These are phyloP conservation scores for Drosophila leonis DNA, from an alignment of 2,888 invertebrate genomes.

Conservation along the genomic window DNA sequence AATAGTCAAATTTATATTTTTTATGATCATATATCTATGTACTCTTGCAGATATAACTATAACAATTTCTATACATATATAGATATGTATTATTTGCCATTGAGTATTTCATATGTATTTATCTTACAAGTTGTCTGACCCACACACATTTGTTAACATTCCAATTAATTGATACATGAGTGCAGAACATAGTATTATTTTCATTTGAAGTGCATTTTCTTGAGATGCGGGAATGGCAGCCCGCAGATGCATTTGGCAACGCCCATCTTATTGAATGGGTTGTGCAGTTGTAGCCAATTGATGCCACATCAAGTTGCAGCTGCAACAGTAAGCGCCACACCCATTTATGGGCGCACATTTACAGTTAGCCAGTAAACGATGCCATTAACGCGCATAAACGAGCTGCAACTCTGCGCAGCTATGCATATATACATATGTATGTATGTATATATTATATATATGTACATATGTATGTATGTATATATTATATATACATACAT, in stretches of 20 bases:
- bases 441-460: slow-evolving; percentile 2
- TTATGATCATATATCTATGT: not conserved
- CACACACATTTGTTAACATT: not conserved
- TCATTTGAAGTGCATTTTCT: not conserved
- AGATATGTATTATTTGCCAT: too few relatives aligned
- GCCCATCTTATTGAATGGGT: slow-evolving; percentile 47
- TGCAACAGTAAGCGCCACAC: slow-evolving; percentile 60
- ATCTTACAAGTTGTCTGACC: not conserved
- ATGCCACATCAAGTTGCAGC: slow-evolving; percentile 47
- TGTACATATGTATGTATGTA: slow-evolving; percentile 7
- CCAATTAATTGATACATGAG: not conserved
- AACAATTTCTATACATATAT: not conserved
- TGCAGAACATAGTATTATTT: not conserved
- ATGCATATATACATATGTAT: slow-evolving; percentile 17
- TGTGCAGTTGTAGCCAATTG: slow-evolving; percentile 27
- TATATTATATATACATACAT: not conserved
- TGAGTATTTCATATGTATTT: not conserved
- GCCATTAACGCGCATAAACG: slow-evolving; percentile 80
- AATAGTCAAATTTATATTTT: not conserved
- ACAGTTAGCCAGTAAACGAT: slow-evolving; percentile 81
- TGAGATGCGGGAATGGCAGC: slow-evolving; percentile 7
- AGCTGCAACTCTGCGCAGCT: slow-evolving; percentile 64
- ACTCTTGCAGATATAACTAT: not conserved
- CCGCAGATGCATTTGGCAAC: slow-evolving; percentile 47
- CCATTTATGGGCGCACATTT: slow-evolving; percentile 53